Conservation (phyloP, 2,113 vertebrate species). For the Aythya baeri region DNA sequence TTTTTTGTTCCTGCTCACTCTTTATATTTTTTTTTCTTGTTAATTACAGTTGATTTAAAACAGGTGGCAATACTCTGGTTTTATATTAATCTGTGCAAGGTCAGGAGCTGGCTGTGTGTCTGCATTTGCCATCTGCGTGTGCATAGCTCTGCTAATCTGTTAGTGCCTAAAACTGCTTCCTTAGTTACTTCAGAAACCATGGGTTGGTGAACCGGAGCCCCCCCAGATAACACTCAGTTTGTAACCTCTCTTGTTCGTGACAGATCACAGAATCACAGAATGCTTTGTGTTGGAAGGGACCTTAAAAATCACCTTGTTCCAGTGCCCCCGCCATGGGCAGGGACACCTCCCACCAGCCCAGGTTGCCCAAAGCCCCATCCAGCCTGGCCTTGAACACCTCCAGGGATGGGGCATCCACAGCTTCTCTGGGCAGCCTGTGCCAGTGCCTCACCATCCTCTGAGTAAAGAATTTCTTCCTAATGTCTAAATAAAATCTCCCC, state of each 20-base stretch:
- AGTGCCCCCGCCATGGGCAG: neutral
- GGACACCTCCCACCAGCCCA: neutral
- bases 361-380: neutral
- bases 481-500: too few relatives aligned
- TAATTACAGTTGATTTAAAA: neutral
- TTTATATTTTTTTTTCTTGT: fast-evolving
- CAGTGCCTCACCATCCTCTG: too few relatives aligned
- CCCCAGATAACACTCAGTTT: neutral
- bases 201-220: neutral
- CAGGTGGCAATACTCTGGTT: neutral
- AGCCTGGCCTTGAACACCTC: neutral
- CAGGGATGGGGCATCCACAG: neutral
- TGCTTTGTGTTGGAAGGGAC: neutral
- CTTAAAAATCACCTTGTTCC: neutral
- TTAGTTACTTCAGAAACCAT: neutral
- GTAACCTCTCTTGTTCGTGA: neutral
- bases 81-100: neutral
- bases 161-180: neutral
- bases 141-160: neutral
- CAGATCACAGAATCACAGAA: neutral
- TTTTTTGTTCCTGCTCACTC: neutral
- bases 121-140: neutral
- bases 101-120: neutral
- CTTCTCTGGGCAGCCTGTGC: too few relatives aligned
- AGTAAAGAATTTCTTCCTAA: too few relatives aligned